Conservation (phyloP, 2,113 vertebrate species). For the Meleagris gallopavo region DNA sequence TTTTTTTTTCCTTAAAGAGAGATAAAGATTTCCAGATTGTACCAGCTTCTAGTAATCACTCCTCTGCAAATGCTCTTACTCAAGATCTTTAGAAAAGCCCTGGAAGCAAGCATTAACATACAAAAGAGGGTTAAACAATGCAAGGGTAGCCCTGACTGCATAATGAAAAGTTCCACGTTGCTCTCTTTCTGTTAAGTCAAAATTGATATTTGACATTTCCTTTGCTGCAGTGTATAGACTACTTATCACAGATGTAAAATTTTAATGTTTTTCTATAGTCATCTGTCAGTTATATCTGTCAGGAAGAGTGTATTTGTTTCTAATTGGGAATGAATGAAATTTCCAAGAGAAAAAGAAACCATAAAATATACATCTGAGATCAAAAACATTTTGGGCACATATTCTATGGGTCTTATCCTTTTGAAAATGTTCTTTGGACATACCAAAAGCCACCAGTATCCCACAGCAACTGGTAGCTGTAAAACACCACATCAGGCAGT, state of each 20-base stretch:
- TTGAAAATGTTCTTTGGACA: background rate
- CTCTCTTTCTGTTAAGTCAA: background rate
- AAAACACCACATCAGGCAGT: background rate
- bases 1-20: background rate
- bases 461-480: background rate
- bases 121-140: background rate
- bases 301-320: no score
- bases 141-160: background rate
- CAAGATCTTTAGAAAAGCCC: background rate
- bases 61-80: background rate
- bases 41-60: background rate
- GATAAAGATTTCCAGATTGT: background rate
- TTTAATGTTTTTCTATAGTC: background rate
- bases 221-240: background rate
- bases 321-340: background rate
- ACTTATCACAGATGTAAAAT: background rate
- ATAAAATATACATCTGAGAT: background rate
- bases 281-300: background rate
- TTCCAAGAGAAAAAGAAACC: background rate
- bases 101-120: background rate
- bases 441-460: rapidly evolving
- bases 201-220: background rate
- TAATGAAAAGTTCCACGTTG: background rate
- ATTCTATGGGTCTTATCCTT: background rate
- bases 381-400: background rate